Base-by-base conservation (phyloP, 2,888 invertebrate genomes). In the Molanna angustata region DNA sequence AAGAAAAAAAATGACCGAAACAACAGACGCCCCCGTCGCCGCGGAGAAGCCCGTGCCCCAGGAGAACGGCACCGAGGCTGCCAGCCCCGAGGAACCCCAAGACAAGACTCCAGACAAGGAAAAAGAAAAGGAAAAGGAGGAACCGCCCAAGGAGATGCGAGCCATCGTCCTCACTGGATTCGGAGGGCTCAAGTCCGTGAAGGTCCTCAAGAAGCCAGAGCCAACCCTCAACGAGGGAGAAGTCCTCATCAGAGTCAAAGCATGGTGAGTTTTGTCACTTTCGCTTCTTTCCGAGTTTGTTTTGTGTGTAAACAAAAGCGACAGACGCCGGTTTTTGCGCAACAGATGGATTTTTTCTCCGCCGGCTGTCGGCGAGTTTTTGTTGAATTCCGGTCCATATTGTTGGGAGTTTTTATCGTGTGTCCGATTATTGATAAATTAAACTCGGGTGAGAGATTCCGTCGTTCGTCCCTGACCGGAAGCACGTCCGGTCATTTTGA, bases 161-260 rank as follows among this genome's bases (percentile, higher is more conserved):
- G 88, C 89, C 51, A 84, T 92, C 63, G 86, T 90, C 59, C 81
- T 92, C 62, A 88, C 86, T 61, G 88, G 89, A 64, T 93, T 90
- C 72, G 93, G 92, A 33, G 91, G 91, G 37, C 78, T 90, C 58
- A 91, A 91, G 71, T 85, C 87, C 67, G 86, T 92, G 63, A 91
- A 91, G 75, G 85, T 89, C 61, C 79, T 85, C 65, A 88, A 85
- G 71, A 88, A 87, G 67, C 86, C 88, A 19, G 89, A 90, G 68
- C 88, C 89, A 33, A 73, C 82, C 62, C 68, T 80, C 50, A 79
- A 74, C 62, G 85, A 86, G 67, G 86, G 86, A 63, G 86, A 92
- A 71, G 86, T 92, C 58, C 79, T 90, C 55, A 87, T 92, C 66
- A 80, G 89, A 62, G 90, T 91, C 51, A 88, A 88, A 71, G 88